Conservation (phyloP, 1,140 invertebrate species). For the Wasmannia auropunctata region DNA sequence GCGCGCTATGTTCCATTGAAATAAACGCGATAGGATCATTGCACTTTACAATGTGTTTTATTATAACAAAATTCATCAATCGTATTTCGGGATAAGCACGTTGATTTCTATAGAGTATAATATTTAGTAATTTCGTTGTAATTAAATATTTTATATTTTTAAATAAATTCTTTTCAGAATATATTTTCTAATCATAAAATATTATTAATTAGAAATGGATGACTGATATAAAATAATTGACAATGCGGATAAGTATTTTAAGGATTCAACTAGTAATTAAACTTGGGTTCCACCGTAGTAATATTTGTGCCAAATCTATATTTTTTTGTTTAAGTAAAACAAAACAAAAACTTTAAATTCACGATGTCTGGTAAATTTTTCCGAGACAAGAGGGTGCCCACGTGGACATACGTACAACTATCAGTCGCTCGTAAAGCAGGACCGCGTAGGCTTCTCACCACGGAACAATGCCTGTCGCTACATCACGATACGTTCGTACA, state of each 20-base stretch:
- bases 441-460: constrained; percentile 38
- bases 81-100: neutral
- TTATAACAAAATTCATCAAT: neutral
- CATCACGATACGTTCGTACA: constrained; percentile 56
- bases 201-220: too few species aligned
- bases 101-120: neutral
- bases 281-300: neutral
- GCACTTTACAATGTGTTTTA: neutral
- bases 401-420: constrained; percentile 49
- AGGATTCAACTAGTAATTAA: neutral
- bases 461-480: constrained; percentile 66
- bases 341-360: neutral
- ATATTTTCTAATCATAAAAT: neutral
- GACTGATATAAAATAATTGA: neutral
- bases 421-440: constrained; percentile 67
- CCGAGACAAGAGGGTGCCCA: neutral
- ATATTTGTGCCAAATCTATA: neutral
- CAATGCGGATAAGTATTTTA: neutral
- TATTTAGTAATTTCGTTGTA: too few species aligned
- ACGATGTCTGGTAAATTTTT: neutral
- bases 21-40: constrained; percentile 5
- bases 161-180: neutral
- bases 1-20: neutral
- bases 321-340: neutral
- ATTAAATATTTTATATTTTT: neutral